Conservation (phyloP, 2,888 invertebrate genomes). For the Eumerus sabulonum region DNA sequence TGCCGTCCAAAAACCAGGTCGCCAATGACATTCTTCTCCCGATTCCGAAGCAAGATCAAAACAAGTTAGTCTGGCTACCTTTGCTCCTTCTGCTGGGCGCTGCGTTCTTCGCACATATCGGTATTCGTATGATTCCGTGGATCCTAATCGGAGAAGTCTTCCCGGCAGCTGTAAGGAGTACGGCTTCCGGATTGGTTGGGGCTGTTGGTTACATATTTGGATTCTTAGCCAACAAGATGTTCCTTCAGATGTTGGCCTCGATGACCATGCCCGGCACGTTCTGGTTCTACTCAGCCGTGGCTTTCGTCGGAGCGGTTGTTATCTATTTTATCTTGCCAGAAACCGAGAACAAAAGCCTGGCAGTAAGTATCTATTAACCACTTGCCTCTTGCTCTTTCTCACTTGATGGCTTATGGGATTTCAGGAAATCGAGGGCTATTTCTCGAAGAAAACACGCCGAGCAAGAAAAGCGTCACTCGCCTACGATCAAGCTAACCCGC, state of each 20-base stretch:
- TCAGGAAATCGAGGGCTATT: slow-evolving; percentile 77
- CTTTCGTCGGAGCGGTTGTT: slow-evolving; percentile 82
- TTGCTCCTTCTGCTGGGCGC: slow-evolving; percentile 83
- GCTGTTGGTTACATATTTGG: slow-evolving; percentile 88
- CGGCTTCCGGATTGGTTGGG: slow-evolving; percentile 86
- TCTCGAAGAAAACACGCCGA: slow-evolving; percentile 75
- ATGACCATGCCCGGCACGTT: slow-evolving; percentile 87
- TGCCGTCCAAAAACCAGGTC: slow-evolving; percentile 66
- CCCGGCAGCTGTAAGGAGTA: slow-evolving; percentile 84
- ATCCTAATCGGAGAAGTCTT: slow-evolving; percentile 89
- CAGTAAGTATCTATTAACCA: slow-evolving; percentile 71
- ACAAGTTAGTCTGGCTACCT: slow-evolving; percentile 84
- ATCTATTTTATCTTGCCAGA: slow-evolving; percentile 88
- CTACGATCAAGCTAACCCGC: slow-evolving; percentile 56
- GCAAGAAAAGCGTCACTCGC: slow-evolving; percentile 41
- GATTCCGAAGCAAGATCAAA: slow-evolving; percentile 78
- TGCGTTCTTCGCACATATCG: slow-evolving; percentile 85
- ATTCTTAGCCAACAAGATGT: slow-evolving; percentile 87
- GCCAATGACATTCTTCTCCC: slow-evolving; percentile 73
- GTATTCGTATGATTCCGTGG: slow-evolving; percentile 87
- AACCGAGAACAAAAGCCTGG: slow-evolving; percentile 88
- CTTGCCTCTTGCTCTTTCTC: not conserved
- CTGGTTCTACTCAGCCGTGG: slow-evolving; percentile 84
- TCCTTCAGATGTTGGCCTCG: slow-evolving; percentile 82
- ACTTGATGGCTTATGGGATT: slow-evolving; percentile 21